Evolutionary conservation across 2,888 invertebrate genomes (phyloP).

Genomic region (Venusia cambrica): DNA sequence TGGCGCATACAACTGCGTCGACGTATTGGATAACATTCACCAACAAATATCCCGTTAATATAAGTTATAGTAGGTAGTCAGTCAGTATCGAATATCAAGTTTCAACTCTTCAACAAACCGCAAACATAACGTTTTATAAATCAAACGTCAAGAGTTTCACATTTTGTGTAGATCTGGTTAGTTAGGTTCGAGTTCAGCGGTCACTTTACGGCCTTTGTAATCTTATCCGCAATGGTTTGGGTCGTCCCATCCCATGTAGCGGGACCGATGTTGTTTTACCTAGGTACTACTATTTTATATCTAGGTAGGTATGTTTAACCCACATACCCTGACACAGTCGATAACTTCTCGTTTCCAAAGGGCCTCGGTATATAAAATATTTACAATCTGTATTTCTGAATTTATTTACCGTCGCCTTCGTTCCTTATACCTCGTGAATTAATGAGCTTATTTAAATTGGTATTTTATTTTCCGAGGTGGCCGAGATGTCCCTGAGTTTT

Average conservation of each 20-base stretch:
- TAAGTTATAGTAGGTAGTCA: too few relatives aligned
- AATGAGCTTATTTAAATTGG: slow-evolving; percentile 17
- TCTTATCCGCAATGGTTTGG: slow-evolving; percentile 18
- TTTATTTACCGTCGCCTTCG: slow-evolving; percentile 17
- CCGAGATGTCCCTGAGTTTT: slow-evolving; percentile 4
- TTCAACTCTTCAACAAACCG: too few relatives aligned
- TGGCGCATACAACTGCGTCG: too few relatives aligned
- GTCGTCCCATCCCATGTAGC: slow-evolving; percentile 26
- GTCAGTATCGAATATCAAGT: too few relatives aligned
- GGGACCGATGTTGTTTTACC: slow-evolving; percentile 21
- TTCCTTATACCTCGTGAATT: slow-evolving; percentile 18
- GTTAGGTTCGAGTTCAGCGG: slow-evolving; percentile 19
- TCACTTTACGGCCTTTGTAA: slow-evolving; percentile 20
- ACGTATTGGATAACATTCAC: too few relatives aligned
- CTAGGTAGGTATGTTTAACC: too few relatives aligned
- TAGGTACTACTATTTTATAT: too few relatives aligned
- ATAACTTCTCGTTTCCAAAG: slow-evolving; percentile 15
- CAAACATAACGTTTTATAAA: too few relatives aligned
- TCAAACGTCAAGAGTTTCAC: slow-evolving; percentile 15
- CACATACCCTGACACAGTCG: slow-evolving; percentile 21
- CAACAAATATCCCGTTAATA: too few relatives aligned
- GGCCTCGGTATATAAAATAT: slow-evolving; percentile 22
- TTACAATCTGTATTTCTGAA: slow-evolving; percentile 27
- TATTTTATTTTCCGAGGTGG: slow-evolving; percentile 12
- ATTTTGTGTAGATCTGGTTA: slow-evolving; percentile 8